Conservation (phyloP, 2,797 vertebrate species). For the Calcarius lapponicus region DNA sequence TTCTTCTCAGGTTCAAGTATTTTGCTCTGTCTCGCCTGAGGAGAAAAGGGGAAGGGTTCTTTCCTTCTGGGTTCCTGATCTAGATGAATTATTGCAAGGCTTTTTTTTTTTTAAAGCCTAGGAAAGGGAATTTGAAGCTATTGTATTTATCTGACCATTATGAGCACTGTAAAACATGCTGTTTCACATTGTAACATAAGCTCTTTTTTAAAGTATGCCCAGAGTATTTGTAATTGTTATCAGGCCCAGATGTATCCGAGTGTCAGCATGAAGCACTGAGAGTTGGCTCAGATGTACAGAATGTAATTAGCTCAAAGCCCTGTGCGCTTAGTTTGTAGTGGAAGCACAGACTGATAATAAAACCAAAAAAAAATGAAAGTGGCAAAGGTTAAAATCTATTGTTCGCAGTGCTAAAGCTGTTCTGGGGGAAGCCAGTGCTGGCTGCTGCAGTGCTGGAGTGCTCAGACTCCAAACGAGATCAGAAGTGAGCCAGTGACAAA, state of each 20-base stretch:
- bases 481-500: conserved; percentile 67
- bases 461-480: conserved; percentile 59
- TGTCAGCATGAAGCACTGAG: conserved; percentile 75
- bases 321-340: conserved; percentile 65
- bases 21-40: not conserved
- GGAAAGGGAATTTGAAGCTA: conserved; percentile 54
- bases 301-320: conserved; percentile 78
- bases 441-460: conserved; percentile 7
- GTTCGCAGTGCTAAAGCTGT: conserved; percentile 57
- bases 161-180: conserved; percentile 75
- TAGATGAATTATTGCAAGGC: conserved; percentile 67
- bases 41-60: conserved; percentile 45
- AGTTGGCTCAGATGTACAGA: conserved; percentile 74
- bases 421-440: conserved; percentile 25
- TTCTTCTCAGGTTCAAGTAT: conserved; percentile 44
- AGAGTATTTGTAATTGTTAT: conserved; percentile 82
- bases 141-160: conserved; percentile 76
- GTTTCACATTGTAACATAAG: conserved; percentile 78
- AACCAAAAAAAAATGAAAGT: conserved; percentile 73
- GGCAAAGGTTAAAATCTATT: conserved; percentile 73
- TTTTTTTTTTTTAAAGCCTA: not conserved
- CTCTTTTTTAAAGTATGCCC: conserved; percentile 75
- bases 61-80: conserved; percentile 60
- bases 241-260: conserved; percentile 77
- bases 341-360: conserved; percentile 74